Evolutionary conservation across 1,140 invertebrate genomes (phyloP).

Genomic region (Drosophila simulans): DNA sequence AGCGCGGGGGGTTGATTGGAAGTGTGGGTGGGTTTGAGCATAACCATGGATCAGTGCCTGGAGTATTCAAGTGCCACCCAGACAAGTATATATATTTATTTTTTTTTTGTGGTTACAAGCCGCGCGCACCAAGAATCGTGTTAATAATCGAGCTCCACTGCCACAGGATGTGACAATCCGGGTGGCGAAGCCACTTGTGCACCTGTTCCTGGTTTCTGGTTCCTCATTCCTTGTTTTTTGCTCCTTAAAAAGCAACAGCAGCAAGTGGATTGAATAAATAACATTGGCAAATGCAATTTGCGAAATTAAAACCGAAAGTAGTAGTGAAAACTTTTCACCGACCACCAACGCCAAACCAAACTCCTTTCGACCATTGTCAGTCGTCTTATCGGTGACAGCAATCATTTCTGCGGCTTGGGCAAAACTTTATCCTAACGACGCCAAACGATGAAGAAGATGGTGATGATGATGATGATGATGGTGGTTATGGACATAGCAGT

Average conservation of each 20-base stretch:
- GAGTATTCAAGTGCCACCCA: constrained; percentile 17
- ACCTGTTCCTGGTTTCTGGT: constrained; percentile 22
- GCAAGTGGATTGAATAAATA: constrained; percentile 63
- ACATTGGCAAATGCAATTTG: constrained; percentile 67
- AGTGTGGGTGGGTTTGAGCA: too few relatives aligned
- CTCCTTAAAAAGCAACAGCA: constrained; percentile 1
- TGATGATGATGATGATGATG: constrained; percentile 41
- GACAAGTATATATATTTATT: constrained; percentile 20
- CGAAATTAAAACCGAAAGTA: constrained; percentile 73
- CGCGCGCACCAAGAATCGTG: constrained; percentile 34
- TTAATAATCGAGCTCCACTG: constrained; percentile 64
- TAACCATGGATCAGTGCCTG: neutral
- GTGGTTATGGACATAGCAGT: neutral
- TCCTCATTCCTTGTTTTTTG: constrained; percentile 3
- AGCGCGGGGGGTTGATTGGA: neutral
- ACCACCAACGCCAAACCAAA: neutral
- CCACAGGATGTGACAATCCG: constrained; percentile 5
- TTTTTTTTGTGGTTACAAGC: constrained; percentile 21
- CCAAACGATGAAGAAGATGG: constrained; percentile 16
- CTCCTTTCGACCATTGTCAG: constrained; percentile 36
- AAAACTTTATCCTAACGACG: constrained; percentile 48
- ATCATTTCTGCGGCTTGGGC: constrained; percentile 61
- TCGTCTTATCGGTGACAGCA: constrained; percentile 49
- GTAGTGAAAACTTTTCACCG: constrained; percentile 33
- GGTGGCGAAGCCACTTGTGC: constrained; percentile 8